Percentiles rank a stretch among this genome's conserved stretches.
These are phyloP conservation scores for Jordanella pulchra DNA, from an alignment of 2,797 vertebrate genomes.

Conservation along the genomic window DNA sequence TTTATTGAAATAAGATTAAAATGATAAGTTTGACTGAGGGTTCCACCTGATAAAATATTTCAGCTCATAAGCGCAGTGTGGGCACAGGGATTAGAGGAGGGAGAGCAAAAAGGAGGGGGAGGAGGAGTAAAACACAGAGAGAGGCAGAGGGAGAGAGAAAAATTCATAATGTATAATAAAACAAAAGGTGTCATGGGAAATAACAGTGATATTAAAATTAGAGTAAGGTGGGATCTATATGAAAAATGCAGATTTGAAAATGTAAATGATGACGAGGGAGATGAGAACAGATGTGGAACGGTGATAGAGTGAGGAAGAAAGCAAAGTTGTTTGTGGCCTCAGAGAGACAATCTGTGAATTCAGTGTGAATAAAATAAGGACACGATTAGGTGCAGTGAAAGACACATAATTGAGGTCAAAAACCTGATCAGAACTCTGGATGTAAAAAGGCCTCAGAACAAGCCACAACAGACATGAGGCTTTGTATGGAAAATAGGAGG, in stretches of 20 bases:
- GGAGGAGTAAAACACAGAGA: constrained; percentile 30
- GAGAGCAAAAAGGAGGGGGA: constrained; percentile 20
- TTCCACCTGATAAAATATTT: constrained; percentile 97
- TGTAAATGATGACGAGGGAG: constrained; percentile 78
- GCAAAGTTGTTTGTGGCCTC: constrained; percentile 29
- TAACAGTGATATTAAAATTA: constrained; percentile 87
- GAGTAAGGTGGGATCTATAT: constrained; percentile 81
- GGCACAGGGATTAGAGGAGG: constrained; percentile 86
- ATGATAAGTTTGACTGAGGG: constrained; percentile 89
- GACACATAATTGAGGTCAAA: not conserved
- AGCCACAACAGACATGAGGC: not conserved
- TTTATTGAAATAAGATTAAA: constrained; percentile 98
- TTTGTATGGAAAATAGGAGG: not conserved
- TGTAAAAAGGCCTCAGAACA: not conserved
- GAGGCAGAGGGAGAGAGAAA: constrained; percentile 59
- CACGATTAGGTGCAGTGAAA: constrained; percentile 13
- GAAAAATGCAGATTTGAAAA: constrained; percentile 85
- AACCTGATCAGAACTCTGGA: not conserved
- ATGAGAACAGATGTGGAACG: constrained; percentile 57
- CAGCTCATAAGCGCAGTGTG: constrained; percentile 91
- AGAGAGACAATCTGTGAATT: constrained; percentile 17
- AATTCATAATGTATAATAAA: constrained; percentile 87
- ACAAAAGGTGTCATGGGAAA: constrained; percentile 87
- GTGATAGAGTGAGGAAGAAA: constrained; percentile 50
- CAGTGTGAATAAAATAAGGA: not conserved